phyloP scores from a whole-genome alignment of 2,113 vertebrate genomes.

The Blennius ocellaris region DNA sequence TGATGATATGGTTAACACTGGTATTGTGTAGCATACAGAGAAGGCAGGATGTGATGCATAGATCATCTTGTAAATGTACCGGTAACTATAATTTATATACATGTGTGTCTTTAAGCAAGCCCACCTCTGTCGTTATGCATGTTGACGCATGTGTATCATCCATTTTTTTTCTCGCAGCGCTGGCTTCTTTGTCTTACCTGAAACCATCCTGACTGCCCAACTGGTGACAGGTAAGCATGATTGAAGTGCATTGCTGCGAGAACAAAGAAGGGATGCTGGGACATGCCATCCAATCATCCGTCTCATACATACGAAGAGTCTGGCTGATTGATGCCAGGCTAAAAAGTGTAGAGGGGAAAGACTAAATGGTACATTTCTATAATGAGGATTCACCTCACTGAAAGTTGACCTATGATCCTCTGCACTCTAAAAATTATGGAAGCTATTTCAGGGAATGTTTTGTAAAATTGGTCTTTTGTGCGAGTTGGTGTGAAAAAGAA shows the following conservation, averaged over 20 bases:
- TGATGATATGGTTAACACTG: conserved; percentile 45
- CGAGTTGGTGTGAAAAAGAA: background rate
- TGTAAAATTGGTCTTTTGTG: background rate
- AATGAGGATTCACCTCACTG: conserved; percentile 1
- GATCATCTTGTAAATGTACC: conserved; percentile 40
- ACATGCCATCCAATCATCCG: conserved; percentile 55
- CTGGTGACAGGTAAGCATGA: conserved; percentile 56
- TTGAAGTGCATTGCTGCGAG: conserved; percentile 44
- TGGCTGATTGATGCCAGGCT: conserved; percentile 54
- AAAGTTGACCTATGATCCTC: background rate
- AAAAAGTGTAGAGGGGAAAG: background rate
- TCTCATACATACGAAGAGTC: conserved; percentile 55
- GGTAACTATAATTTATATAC: conserved; percentile 32
- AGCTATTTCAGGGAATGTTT: background rate
- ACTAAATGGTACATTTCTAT: conserved; percentile 1
- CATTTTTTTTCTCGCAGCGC: conserved; percentile 12
- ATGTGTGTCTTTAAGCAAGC: background rate
- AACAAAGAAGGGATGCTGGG: conserved; percentile 47
- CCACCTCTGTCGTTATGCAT: conserved; percentile 15
- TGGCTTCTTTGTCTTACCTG: conserved; percentile 7
- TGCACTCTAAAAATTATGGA: conserved; percentile 2
- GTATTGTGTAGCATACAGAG: conserved; percentile 46
- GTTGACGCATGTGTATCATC: background rate
- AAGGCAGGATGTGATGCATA: conserved; percentile 47
- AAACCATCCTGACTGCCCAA: conserved; percentile 15